Evolutionary conservation across 1,140 invertebrate species (phyloP).

Genomic region (Whitmania pigra): DNA sequence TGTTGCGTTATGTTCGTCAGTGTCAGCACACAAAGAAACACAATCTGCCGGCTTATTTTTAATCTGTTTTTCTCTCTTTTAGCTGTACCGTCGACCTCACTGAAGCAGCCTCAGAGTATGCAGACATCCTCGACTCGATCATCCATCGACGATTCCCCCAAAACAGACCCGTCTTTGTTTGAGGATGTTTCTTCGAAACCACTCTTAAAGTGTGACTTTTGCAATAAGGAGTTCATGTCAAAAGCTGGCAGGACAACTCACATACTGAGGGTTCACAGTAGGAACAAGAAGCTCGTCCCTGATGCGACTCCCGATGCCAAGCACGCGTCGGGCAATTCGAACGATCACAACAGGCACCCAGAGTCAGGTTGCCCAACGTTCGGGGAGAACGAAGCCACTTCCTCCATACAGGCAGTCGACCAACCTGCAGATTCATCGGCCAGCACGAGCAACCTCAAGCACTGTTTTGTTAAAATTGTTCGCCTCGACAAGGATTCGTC

Average conservation of each 20-base stretch:
- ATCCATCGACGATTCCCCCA: too few species aligned
- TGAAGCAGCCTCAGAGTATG: neutral
- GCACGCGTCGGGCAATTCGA: too few species aligned
- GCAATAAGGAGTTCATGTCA: slow-evolving; percentile 7
- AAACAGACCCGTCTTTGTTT: too few species aligned
- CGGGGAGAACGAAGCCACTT: too few species aligned
- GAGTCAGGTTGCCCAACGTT: too few species aligned
- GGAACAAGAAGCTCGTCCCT: neutral
- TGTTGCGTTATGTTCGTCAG: too few species aligned
- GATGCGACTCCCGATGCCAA: neutral
- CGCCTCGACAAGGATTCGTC: slow-evolving; percentile 7
- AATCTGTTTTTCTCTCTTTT: neutral
- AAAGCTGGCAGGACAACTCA: slow-evolving; percentile 3
- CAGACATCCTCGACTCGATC: neutral
- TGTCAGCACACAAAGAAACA: neutral
- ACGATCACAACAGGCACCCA: too few species aligned
- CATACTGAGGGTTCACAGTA: slow-evolving; percentile 1
- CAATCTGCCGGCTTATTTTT: neutral
- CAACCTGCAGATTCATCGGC: too few species aligned
- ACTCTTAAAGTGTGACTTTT: slow-evolving; percentile 7
- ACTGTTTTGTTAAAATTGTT: slow-evolving; percentile 16
- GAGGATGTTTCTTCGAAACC: neutral
- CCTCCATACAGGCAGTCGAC: too few species aligned
- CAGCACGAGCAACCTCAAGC: neutral
- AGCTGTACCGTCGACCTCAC: neutral